Evolutionary conservation across 2,797 vertebrate species (phyloP), one percentile per base, ranked within the genome.

Genomic region (Rhabdomys pumilio): DNA sequence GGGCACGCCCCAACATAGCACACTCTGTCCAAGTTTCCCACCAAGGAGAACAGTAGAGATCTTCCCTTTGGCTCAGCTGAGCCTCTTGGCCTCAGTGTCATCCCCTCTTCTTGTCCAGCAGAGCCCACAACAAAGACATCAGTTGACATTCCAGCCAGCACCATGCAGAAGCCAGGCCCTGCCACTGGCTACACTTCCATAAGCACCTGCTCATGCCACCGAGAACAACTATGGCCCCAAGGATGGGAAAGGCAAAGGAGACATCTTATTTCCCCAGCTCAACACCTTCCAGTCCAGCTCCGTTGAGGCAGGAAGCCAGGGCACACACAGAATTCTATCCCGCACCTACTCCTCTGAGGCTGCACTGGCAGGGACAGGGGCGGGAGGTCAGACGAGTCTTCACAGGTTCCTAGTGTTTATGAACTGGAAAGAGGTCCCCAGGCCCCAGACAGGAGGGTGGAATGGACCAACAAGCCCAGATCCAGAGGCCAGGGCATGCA

Each of bases 1-100:
- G 44, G 57, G 11, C 14, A 0, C 5, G 19, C 26, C 41, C 31
- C 11, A 3, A 22, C 2, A 12, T 1, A 55, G 61, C 20, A 1
- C n/a, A 26, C 67, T 79, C 91, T 1, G 7, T 12, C 84, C 84
- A 53, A 31, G 61, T 29, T 57, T 63, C 10, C 10, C 20, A 34
- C n/a, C 5, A 19, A 73, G 92, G 53, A 55, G 53, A 55, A 41
- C 38, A 34, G 10, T 11, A 57, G 75, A 38, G 31, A 50, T 50
- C 63, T 50, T 22, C 41, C 26, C 24, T 44, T 29, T 12, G 4
- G 38, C 50, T 20, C 6, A 65, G 4, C n/a, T 41, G 89, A 14
- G 20, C 5, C n/a, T 29, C 67, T 73, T 3, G 1, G 17, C 82
- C 59, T 81, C 75, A 67, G 50, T 7, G 6, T 6, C 9, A 73